Evolutionary conservation across 1,140 invertebrate genomes (phyloP).

Genomic region (Globodera ellingtonae): DNA sequence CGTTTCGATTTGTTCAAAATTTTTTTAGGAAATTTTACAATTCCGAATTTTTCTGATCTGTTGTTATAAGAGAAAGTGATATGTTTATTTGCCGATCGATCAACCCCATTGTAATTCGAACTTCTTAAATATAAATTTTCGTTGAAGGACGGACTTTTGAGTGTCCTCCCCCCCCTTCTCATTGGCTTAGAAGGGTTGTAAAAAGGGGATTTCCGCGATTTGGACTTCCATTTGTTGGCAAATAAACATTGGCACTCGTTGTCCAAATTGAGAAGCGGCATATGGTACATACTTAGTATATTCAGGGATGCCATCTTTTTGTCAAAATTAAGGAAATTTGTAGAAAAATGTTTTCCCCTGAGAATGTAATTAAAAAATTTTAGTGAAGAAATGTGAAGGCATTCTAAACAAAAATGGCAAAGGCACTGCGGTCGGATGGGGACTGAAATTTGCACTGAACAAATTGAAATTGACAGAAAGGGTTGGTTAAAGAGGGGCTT

Average conservation of each 20-base stretch:
- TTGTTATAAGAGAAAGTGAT: no score
- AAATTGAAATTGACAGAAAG: not conserved
- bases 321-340: not conserved
- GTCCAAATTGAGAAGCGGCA: not conserved
- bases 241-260: conserved; percentile 8
- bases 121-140: no score
- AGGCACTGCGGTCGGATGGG: not conserved
- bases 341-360: not conserved
- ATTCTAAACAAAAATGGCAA: not conserved
- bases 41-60: no score
- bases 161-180: not conserved
- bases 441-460: conserved; percentile 6
- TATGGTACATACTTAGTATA: no score
- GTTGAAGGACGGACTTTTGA: no score
- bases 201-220: not conserved
- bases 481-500: not conserved
- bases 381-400: conserved; percentile 1
- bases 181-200: not conserved
- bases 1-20: no score
- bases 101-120: no score
- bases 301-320: not conserved
- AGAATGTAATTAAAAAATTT: not conserved
- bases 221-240: not conserved
- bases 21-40: no score
- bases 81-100: no score